phyloP scores from a whole-genome alignment of 2,797 vertebrate genomes.

The Pipistrellus pygmaeus region DNA sequence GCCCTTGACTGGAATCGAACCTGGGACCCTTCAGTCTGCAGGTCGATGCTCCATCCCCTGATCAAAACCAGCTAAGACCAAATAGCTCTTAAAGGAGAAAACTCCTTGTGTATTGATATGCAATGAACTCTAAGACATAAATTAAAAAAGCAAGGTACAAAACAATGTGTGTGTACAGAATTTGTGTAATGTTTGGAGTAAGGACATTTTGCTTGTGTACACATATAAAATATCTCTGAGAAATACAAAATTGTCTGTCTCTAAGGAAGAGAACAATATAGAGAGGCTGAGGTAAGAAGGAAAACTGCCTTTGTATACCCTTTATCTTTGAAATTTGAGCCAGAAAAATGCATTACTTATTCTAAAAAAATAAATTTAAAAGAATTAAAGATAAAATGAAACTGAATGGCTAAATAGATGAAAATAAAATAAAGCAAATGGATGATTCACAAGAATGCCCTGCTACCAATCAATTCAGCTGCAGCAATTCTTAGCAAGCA shows the following conservation, averaged over 20 bases:
- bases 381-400: slow-evolving; percentile 47
- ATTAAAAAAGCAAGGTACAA: not conserved
- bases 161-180: not conserved
- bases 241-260: not conserved
- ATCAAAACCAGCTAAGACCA: not conserved
- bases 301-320: not conserved
- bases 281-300: not conserved
- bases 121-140: not conserved
- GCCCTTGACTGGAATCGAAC: too few species aligned
- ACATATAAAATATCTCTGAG: not conserved
- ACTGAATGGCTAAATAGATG: not conserved
- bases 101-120: not conserved
- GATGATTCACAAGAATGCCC: not conserved
- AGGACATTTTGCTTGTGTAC: not conserved
- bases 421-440: slow-evolving; percentile 31
- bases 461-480: not conserved
- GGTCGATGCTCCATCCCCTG: not conserved
- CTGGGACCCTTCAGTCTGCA: not conserved
- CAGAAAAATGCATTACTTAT: not conserved
- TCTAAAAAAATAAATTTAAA: slow-evolving; percentile 12
- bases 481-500: not conserved
- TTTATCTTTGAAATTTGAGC: slow-evolving; percentile 47
- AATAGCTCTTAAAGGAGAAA: slow-evolving; percentile 33
- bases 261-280: not conserved
- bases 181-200: not conserved